Evolutionary conservation across 2,888 invertebrate genomes (phyloP), one percentile per base, ranked within the genome.

Genomic region (Lagria hirta): DNA sequence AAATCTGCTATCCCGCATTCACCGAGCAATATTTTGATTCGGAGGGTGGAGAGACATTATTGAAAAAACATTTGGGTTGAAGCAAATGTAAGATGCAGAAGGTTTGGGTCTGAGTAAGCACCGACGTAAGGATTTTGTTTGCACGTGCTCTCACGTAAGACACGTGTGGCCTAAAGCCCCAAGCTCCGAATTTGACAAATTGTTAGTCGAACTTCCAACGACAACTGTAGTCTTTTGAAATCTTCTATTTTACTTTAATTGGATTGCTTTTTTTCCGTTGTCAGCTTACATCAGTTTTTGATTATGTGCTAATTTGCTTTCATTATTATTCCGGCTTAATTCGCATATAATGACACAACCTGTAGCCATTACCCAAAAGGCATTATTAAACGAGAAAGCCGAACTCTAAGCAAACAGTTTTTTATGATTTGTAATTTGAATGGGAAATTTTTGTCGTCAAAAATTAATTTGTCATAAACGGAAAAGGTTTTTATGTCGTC

Each of bases 271-370:
- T 37, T 30, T 35, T 23, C 32, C 12, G 21, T 33, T 13, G 14
- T 24, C 18, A 24, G 32, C 32, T 14, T 21, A 24, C 22, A 43
- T 43, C 37, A 29, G 27, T 33, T 42, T 27, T 34, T 42, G 42
- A 42, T 42, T 35, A 43, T 24, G 43, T 43, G 43, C 37, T 37
- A 43, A 43, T 43, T 43, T 43, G n/a, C n/a, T n/a, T 36, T 37
- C 37, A 32, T 37, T 32, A 43, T 36, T 43, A 43, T 43, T 37
- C 32, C 43, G 6, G 26, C 30, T 36, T 43, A 43, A 43, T 43
- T 26, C 30, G 43, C 24, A 43, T 43, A 37, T 43, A 43, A 43
- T 37, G 26, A 43, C 23, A 32, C 36, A 36, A 43, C 43, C 43
- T 23, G 13, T 30, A 30, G 43, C 43, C 16, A 7, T 14, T 16